Evolutionary conservation across 2,797 vertebrate species (phyloP), one percentile per base, ranked within the genome.

Genomic region (Vipera latastei): DNA sequence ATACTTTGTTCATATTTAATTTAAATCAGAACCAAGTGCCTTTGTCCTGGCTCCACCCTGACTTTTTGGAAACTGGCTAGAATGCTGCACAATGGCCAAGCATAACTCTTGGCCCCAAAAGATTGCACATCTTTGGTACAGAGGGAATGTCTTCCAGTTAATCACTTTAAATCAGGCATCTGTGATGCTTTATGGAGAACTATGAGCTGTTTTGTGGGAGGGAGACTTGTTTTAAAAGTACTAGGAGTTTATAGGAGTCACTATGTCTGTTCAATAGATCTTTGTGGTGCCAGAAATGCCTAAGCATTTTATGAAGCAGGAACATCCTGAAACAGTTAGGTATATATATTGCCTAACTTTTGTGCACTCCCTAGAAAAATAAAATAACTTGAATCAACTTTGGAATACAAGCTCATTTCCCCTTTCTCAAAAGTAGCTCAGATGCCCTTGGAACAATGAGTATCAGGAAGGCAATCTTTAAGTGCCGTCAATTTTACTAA

Each of bases 281-380:
- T 89, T 92, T 89, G 60, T 53, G 56, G 87, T 92, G 87, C 87
- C 91, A 92, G 87, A 92, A 92, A 92, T 53, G 60, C 91, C 56
- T 89, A 18, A 92, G 87, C 59, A 92, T 92, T 92, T 92, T 92
- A 89, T 92, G 65, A 57, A 89, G 78, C 65, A 92, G 87, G 65
- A 89, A 89, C 44, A 2, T 89, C 78, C 87, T 89, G 91, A 89
- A 92, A 61, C 25, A 65, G 91, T 26, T 89, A 92, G 63, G 86
- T 88, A 89, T 89, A 89, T 89, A 89, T 89, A 51, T 92, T 89
- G 22, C 65, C 65, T 61, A 78, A 83, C 56, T 51, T 60, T 78
- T 57, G 59, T 51, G 20, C 9, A 16, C 38, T 89, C 65, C 44
- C 69, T 83, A 89, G 60, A 60, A 83, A 56, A 92, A 89, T 32